Conservation (phyloP, 2,888 invertebrate genomes). For the Mimachlamys varia region DNA sequence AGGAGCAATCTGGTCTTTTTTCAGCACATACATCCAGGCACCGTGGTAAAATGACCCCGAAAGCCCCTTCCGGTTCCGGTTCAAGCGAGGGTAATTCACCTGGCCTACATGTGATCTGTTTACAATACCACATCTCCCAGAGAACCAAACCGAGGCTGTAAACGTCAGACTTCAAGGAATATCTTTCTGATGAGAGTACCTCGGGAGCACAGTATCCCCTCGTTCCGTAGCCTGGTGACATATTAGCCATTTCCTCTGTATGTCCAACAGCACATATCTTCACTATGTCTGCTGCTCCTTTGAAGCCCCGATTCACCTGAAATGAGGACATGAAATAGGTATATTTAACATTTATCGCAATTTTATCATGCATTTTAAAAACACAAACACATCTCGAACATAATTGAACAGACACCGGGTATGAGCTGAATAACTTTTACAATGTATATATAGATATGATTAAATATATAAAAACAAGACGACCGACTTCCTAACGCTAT, state of each 20-base stretch:
- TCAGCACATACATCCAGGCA: neutral
- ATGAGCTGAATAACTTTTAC: too few relatives aligned
- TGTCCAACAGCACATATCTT: constrained; percentile 12
- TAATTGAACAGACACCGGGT: too few relatives aligned
- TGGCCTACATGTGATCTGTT: neutral
- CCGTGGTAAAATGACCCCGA: neutral
- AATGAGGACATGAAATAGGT: neutral
- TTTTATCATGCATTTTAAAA: too few relatives aligned
- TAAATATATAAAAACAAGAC: too few relatives aligned
- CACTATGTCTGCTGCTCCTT: neutral
- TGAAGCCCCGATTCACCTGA: neutral
- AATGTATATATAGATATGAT: too few relatives aligned
- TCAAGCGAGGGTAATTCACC: neutral
- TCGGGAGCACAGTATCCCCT: neutral
- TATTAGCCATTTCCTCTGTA: neutral
- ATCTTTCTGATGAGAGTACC: neutral
- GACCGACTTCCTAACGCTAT: too few relatives aligned
- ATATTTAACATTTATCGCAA: too few relatives aligned
- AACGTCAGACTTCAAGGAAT: neutral
- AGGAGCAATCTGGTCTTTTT: neutral
- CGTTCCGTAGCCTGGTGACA: neutral
- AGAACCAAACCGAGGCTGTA: constrained; percentile 2
- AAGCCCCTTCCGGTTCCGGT: constrained; percentile 3
- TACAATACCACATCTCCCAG: constrained; percentile 14
- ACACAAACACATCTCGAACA: too few relatives aligned